These are phyloP conservation scores for Gymnogyps californianus DNA, from an alignment of 2,113 vertebrate species.

Conservation along the genomic window DNA sequence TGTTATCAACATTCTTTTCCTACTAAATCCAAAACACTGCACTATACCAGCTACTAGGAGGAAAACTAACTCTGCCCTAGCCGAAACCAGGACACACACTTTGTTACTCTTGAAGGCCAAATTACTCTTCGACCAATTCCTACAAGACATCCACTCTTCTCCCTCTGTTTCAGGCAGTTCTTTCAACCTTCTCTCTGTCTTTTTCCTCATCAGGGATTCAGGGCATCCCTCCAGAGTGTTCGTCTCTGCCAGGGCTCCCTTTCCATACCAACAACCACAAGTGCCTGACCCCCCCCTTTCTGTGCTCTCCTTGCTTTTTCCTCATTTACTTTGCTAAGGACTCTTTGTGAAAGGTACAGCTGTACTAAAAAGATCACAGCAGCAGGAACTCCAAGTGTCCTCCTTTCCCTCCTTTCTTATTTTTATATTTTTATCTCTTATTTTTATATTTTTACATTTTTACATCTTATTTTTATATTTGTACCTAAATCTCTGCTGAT, in stretches of 20 bases:
- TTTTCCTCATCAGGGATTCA: background rate
- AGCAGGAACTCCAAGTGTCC: background rate
- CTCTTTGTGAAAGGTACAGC: background rate
- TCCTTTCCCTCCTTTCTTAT: background rate
- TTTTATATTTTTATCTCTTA: background rate
- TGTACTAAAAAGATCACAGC: background rate
- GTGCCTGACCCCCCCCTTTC: background rate
- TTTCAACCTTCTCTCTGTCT: background rate
- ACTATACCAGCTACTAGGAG: no score
- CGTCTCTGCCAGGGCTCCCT: background rate
- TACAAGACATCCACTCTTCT: fast-evolving
- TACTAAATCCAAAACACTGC: no score
- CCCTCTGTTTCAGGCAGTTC: background rate
- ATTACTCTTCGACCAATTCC: background rate
- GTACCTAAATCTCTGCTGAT: background rate
- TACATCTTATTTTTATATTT: background rate
- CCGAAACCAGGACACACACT: background rate
- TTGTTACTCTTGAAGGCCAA: background rate
- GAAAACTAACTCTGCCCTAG: no score
- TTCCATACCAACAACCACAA: background rate
- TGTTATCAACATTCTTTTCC: no score
- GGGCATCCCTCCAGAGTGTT: background rate
- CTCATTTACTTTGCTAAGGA: background rate
- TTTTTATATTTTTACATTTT: background rate
- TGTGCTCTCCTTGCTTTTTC: background rate